Base-by-base conservation (phyloP, 2,113 vertebrate genomes). In the Amphiprion percula region DNA sequence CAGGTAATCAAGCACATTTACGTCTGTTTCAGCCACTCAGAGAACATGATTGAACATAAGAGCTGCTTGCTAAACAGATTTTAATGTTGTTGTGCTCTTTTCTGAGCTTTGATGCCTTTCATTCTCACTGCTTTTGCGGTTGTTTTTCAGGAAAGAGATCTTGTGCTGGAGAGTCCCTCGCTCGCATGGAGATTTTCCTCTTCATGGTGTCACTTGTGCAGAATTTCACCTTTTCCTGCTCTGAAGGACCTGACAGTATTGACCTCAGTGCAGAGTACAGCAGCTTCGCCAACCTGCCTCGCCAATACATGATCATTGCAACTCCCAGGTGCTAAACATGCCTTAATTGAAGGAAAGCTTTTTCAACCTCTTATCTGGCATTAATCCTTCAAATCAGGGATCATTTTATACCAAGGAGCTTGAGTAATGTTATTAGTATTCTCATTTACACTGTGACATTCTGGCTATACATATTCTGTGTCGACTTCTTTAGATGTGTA, bases 161-260 rank as follows among this genome's bases (percentile, higher is more conserved):
- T 26, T 95, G 95, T 69, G 83, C 91, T 1, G 95, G 94, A 0
- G 92, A 95, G 83, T 83, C 91, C 41, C 75, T 95, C 3, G 93
- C 94, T 19, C 90, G 91, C 4, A 95, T 94, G 94, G 94, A 96
- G 89, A 74, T 86, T n/a, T 95, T 96, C 65, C 74, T 96, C 26
- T 94, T 96, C 75, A 12, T 94, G 5, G 93, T 93, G n/a, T 84
- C 93, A 0, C 68, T 95, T 41, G 66, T 95, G 70, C 91, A 93
- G 79, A 64, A 59, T 19, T 95, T 95, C 83, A 91, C 80, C 58
- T 89, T 95, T 30, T 90, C 88, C 47, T 84, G 88, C 24, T 28
- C 52, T 0, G 82, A 56, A 2, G 78, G 86, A 0, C 88, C 89
- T 0, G 84, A 93, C 64, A 86, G 79, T 4, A 49, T 95, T 0